Evolutionary conservation across 1,140 invertebrate genomes (phyloP).

Genomic region (Alviniconcha marisindica): DNA sequence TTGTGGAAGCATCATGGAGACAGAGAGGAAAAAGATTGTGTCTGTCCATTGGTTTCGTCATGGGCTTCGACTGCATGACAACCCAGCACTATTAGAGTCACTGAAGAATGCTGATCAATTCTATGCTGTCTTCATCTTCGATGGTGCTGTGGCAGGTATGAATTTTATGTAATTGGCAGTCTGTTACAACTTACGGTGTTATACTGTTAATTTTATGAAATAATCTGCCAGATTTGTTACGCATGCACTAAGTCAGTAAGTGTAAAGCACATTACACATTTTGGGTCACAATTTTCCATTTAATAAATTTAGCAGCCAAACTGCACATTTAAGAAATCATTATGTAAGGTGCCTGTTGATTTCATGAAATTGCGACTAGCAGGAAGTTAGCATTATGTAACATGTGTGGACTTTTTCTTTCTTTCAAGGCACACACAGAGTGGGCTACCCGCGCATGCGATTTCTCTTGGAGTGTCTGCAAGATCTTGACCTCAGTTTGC

Average conservation of each 20-base stretch:
- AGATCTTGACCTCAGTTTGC: slow-evolving; percentile 66
- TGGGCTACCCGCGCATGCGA: slow-evolving; percentile 84
- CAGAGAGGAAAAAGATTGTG: slow-evolving; percentile 44
- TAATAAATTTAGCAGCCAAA: too few relatives aligned
- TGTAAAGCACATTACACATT: too few relatives aligned
- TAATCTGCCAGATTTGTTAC: too few relatives aligned
- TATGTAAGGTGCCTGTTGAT: too few relatives aligned
- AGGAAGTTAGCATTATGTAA: too few relatives aligned
- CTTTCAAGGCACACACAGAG: slow-evolving; percentile 78
- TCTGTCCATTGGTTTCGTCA: slow-evolving; percentile 85
- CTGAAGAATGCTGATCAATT: slow-evolving; percentile 76
- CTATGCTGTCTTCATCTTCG: slow-evolving; percentile 85
- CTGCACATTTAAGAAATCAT: too few relatives aligned
- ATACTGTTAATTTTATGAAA: neutral
- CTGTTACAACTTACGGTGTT: too few relatives aligned
- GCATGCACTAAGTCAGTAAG: too few relatives aligned
- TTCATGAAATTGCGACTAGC: too few relatives aligned
- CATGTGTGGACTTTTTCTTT: neutral
- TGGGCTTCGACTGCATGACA: slow-evolving; percentile 85
- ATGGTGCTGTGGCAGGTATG: slow-evolving; percentile 82
- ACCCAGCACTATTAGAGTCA: slow-evolving; percentile 82
- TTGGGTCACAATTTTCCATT: too few relatives aligned
- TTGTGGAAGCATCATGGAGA: neutral
- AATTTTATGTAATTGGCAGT: neutral
- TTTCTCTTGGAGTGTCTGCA: slow-evolving; percentile 69